Conservation (phyloP, 2,797 vertebrate species). For the Hemibagrus guttatus region DNA sequence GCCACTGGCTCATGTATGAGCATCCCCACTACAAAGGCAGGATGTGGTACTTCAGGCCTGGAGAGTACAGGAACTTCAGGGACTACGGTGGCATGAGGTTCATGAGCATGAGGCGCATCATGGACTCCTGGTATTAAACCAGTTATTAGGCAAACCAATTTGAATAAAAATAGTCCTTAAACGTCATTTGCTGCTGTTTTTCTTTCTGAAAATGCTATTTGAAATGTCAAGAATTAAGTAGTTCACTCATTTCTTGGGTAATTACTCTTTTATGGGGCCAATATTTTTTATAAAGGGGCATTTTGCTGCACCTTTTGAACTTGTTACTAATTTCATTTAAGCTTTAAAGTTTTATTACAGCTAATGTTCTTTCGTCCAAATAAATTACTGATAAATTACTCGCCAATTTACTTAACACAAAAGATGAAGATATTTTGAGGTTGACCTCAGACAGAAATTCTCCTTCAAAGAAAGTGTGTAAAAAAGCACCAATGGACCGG, state of each 20-base stretch:
- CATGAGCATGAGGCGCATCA: conserved; percentile 70
- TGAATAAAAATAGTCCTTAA: conserved; percentile 1
- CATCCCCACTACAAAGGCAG: conserved; percentile 68
- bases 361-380: background rate
- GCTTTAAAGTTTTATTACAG: background rate
- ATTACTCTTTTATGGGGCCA: background rate
- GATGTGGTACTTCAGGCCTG: conserved; percentile 70
- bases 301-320: background rate
- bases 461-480: background rate
- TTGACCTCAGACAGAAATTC: background rate
- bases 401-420: no score
- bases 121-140: conserved; percentile 62
- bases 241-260: background rate
- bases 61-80: conserved; percentile 71
- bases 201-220: background rate
- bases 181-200: background rate
- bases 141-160: background rate
- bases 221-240: background rate
- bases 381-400: background rate
- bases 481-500: no score
- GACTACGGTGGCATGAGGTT: conserved; percentile 57
- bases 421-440: background rate
- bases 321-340: background rate
- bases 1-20: conserved; percentile 64
- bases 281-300: background rate